phyloP scores from a whole-genome alignment of 2,888 invertebrate genomes.

The Pyralis farinalis region DNA sequence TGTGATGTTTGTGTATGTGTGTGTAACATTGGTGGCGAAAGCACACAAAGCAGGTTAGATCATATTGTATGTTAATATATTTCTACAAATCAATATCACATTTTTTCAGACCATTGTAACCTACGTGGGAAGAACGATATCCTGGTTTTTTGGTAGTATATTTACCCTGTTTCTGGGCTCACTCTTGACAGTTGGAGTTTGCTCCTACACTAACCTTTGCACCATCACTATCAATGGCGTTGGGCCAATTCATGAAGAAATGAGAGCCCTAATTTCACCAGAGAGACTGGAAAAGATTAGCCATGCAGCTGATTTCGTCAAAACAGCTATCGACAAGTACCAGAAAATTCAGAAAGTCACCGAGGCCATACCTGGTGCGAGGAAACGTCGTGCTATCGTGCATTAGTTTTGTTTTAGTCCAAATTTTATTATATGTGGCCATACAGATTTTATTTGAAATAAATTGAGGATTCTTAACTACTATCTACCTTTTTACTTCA shows the following conservation, averaged over 20 bases:
- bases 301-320: slow-evolving; percentile 80
- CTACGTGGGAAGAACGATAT: slow-evolving; percentile 52
- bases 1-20: too few relatives aligned
- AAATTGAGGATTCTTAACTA: too few relatives aligned
- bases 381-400: slow-evolving; percentile 42
- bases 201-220: slow-evolving; percentile 83
- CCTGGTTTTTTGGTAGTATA: slow-evolving; percentile 59
- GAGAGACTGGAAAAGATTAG: slow-evolving; percentile 82
- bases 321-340: slow-evolving; percentile 83
- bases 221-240: slow-evolving; percentile 81
- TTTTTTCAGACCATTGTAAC: slow-evolving; percentile 56
- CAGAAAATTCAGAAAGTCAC: slow-evolving; percentile 61
- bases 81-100: too few relatives aligned
- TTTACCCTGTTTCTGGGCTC: slow-evolving; percentile 76
- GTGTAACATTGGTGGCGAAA: too few relatives aligned
- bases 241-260: slow-evolving; percentile 79
- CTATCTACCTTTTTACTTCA: too few relatives aligned
- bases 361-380: slow-evolving; percentile 27
- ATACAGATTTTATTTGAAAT: slow-evolving; percentile 6
- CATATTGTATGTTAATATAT: too few relatives aligned
- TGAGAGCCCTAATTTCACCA: slow-evolving; percentile 79
- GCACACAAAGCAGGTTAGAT: too few relatives aligned
- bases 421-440: slow-evolving; percentile 10
- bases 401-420: slow-evolving; percentile 15
- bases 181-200: slow-evolving; percentile 67